phyloP scores from a whole-genome alignment of 2,113 vertebrate genomes.

The Vulpes ferrilata region DNA sequence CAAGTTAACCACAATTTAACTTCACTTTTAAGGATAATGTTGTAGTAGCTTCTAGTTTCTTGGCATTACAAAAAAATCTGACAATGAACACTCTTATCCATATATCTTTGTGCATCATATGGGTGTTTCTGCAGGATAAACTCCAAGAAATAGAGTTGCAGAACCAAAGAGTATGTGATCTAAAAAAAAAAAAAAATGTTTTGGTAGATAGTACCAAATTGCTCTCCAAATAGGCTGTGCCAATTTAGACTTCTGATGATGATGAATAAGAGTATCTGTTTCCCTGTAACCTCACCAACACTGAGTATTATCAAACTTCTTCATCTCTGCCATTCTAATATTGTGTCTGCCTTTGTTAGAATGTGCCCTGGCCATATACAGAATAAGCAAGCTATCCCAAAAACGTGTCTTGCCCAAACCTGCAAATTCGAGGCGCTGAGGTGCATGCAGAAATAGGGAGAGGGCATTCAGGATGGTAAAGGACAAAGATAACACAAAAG shows the following conservation, averaged over 20 bases:
- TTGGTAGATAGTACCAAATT: not conserved
- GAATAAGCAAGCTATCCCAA: not conserved
- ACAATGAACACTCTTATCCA: not conserved
- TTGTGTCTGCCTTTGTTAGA: not conserved
- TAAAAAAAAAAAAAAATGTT: not conserved
- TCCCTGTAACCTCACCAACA: constrained; percentile 34
- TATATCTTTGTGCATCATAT: not conserved
- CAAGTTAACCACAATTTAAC: not conserved
- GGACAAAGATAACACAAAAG: constrained; percentile 57
- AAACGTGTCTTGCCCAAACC: not conserved
- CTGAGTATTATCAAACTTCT: constrained; percentile 41
- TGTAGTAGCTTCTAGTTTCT: not conserved
- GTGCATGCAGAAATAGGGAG: not conserved
- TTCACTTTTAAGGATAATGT: not conserved
- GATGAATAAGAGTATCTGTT: not conserved
- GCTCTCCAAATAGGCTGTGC: not conserved
- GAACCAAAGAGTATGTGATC: not conserved
- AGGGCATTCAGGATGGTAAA: not conserved
- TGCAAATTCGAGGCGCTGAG: not conserved
- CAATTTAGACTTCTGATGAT: not conserved
- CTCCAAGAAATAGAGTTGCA: not conserved
- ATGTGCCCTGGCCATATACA: not conserved
- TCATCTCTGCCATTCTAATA: not conserved
- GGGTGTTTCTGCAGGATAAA: not conserved
- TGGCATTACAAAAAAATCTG: not conserved